These are phyloP conservation scores for Sepioteuthis lessoniana DNA, from an alignment of 2,888 invertebrate species.

Conservation along the genomic window DNA sequence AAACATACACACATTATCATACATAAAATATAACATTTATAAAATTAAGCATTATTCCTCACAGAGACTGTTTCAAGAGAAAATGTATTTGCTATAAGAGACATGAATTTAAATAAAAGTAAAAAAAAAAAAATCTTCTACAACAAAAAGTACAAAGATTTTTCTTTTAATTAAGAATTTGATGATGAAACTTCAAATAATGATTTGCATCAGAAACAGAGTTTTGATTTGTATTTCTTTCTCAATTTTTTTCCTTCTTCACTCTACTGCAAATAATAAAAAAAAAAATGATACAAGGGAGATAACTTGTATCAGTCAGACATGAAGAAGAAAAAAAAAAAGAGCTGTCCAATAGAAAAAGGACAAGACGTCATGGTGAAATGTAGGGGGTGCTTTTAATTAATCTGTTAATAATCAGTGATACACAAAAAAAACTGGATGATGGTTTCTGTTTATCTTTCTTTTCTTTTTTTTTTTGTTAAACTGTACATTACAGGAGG, in stretches of 20 bases:
- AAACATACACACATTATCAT: neutral
- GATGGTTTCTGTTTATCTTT: neutral
- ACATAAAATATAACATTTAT: too few relatives aligned
- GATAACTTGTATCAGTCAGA: neutral
- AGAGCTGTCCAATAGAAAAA: neutral
- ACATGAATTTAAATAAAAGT: neutral
- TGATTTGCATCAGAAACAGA: neutral
- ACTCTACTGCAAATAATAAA: neutral
- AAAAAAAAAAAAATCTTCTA: neutral
- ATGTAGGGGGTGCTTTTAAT: neutral
- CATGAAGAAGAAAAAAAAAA: neutral
- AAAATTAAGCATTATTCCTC: too few relatives aligned
- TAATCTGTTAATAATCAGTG: neutral
- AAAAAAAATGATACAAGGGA: neutral
- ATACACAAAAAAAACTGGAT: neutral
- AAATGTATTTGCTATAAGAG: too few relatives aligned
- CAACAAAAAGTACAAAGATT: neutral
- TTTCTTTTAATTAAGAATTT: conserved; percentile 10
- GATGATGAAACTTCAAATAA: neutral
- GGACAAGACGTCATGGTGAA: neutral
- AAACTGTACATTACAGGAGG: neutral
- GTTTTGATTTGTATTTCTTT: neutral
- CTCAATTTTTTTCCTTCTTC: neutral
- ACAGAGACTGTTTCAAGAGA: too few relatives aligned
- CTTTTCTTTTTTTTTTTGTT: neutral